These are phyloP conservation scores for Ecliptopera silaceata DNA, from an alignment of 2,888 invertebrate species.

Conservation along the genomic window DNA sequence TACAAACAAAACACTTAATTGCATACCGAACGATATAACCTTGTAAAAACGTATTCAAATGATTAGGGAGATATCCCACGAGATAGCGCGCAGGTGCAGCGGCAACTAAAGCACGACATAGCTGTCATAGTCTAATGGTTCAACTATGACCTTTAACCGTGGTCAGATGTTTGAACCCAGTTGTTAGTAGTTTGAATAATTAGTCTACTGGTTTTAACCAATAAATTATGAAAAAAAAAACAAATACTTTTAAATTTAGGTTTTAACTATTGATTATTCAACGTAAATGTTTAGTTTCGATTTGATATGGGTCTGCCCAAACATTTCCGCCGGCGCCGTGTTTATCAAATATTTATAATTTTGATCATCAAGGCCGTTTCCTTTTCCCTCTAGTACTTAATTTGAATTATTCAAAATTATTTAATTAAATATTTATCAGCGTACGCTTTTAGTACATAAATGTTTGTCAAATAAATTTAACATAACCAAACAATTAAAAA, in stretches of 20 bases:
- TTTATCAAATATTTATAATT: conserved; percentile 8
- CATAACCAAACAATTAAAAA: background rate
- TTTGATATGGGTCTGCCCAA: background rate
- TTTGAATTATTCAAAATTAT: conserved; percentile 9
- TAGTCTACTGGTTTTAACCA: background rate
- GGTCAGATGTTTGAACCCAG: conserved; percentile 14
- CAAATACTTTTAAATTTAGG: too few relatives aligned
- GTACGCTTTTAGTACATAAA: background rate
- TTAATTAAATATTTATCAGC: conserved; percentile 12
- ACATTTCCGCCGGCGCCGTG: background rate
- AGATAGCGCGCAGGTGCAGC: conserved; percentile 25
- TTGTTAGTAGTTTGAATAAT: background rate
- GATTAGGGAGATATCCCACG: conserved; percentile 28
- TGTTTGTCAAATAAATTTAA: background rate
- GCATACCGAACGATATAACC: conserved; percentile 26
- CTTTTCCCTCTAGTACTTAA: conserved; percentile 18
- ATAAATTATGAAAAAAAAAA: too few relatives aligned
- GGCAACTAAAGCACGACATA: conserved; percentile 16
- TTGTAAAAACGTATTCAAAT: conserved; percentile 28
- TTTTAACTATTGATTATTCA: background rate
- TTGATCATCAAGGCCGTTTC: conserved; percentile 20
- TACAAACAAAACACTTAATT: conserved; percentile 22
- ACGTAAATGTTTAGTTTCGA: background rate
- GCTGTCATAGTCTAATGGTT: conserved; percentile 15
- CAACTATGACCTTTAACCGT: conserved; percentile 15